phyloP scores from a whole-genome alignment of 2,888 invertebrate genomes.

The Tortrix viridana region DNA sequence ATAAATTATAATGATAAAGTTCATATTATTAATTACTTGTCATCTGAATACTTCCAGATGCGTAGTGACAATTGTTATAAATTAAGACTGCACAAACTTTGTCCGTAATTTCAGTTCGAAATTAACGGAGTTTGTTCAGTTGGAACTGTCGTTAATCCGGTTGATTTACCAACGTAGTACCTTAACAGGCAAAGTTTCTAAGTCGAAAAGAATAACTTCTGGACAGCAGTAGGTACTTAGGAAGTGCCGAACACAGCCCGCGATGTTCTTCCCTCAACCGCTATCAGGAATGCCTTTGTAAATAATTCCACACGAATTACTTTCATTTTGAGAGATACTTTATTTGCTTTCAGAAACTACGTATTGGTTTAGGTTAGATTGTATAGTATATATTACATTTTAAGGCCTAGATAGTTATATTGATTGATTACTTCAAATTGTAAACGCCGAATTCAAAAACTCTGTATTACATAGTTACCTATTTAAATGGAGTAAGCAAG shows the following conservation, averaged over 20 bases:
- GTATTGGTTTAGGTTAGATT: too few relatives aligned
- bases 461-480: too few relatives aligned
- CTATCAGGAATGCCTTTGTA: slow-evolving; percentile 3
- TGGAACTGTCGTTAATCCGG: slow-evolving; percentile 62
- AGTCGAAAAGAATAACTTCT: slow-evolving; percentile 53
- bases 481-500: too few relatives aligned
- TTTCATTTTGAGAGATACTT: neutral
- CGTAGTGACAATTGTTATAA: slow-evolving; percentile 1
- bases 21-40: too few relatives aligned
- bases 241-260: slow-evolving; percentile 29
- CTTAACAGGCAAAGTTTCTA: slow-evolving; percentile 56
- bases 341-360: neutral
- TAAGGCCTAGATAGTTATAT: too few relatives aligned
- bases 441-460: too few relatives aligned
- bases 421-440: too few relatives aligned
- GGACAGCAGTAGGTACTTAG: slow-evolving; percentile 30
- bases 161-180: slow-evolving; percentile 53
- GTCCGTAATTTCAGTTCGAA: slow-evolving; percentile 38
- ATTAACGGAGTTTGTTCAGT: slow-evolving; percentile 51
- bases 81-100: slow-evolving; percentile 36
- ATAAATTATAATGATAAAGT: too few relatives aligned
- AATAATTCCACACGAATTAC: slow-evolving; percentile 1
- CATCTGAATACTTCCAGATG: neutral
- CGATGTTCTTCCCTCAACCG: slow-evolving; percentile 6
- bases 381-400: too few relatives aligned